These are phyloP conservation scores for Hirudo medicinalis DNA, from an alignment of 1,140 invertebrate genomes.

Conservation along the genomic window DNA sequence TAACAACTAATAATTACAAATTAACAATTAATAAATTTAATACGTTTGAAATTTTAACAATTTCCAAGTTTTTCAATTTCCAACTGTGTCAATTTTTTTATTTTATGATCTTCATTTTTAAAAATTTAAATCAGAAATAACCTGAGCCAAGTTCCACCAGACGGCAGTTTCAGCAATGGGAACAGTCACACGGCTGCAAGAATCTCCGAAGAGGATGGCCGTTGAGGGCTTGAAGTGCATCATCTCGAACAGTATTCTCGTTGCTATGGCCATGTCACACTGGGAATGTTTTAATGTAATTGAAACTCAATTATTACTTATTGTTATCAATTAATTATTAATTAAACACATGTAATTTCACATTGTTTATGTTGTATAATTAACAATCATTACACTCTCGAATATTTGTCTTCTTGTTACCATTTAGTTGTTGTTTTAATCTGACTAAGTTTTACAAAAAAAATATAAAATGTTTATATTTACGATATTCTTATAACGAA, in stretches of 20 bases:
- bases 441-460: too few species aligned
- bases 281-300: slow-evolving; percentile 44
- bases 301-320: not conserved
- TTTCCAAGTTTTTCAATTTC: too few species aligned
- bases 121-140: slow-evolving; percentile 32
- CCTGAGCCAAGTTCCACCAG: slow-evolving; percentile 88
- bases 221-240: slow-evolving; percentile 78
- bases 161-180: slow-evolving; percentile 93
- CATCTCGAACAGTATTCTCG: slow-evolving; percentile 96
- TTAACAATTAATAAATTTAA: not conserved
- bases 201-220: slow-evolving; percentile 86
- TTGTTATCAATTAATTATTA: too few species aligned
- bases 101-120: too few species aligned
- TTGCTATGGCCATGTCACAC: slow-evolving; percentile 95
- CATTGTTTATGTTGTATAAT: too few species aligned
- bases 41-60: not conserved
- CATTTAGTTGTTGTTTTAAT: too few species aligned
- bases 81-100: too few species aligned
- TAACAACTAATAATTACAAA: too few species aligned
- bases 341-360: not conserved
- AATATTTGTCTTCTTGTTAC: too few species aligned
- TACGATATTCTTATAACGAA: too few species aligned
- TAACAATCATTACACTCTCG: too few species aligned
- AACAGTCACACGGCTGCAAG: slow-evolving; percentile 89
- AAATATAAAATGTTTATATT: too few species aligned